These are phyloP conservation scores for Exephanes ischioxanthus DNA, from an alignment of 2,888 invertebrate genomes.

Conservation along the genomic window DNA sequence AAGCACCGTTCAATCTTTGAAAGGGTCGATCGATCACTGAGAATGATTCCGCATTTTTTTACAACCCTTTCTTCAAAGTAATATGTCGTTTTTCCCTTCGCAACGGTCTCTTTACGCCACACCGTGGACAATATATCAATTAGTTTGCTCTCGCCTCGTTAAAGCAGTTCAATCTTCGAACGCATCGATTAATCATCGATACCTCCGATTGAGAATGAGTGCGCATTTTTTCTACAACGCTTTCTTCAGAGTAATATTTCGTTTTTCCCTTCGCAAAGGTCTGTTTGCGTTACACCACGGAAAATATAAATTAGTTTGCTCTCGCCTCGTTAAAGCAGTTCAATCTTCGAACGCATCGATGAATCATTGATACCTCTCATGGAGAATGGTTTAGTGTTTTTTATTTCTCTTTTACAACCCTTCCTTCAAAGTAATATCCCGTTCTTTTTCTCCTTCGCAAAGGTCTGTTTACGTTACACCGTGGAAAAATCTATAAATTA, in stretches of 20 bases:
- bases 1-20: background rate
- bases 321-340: background rate
- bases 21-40: background rate
- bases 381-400: background rate
- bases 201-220: no score
- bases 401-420: background rate
- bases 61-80: background rate
- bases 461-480: background rate
- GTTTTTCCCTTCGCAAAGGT: background rate
- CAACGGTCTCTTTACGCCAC: background rate
- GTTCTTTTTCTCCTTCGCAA: background rate
- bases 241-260: background rate
- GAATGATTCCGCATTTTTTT: background rate
- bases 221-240: no score
- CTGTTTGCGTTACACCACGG: background rate
- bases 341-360: background rate
- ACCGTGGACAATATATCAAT: background rate
- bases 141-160: no score
- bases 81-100: background rate
- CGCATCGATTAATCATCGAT: no score
- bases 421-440: background rate
- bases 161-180: no score
- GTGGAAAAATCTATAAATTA: background rate
- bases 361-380: background rate
- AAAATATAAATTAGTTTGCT: no score